phyloP scores from a whole-genome alignment of 2,113 vertebrate genomes.

The Desmodus rotundus region DNA sequence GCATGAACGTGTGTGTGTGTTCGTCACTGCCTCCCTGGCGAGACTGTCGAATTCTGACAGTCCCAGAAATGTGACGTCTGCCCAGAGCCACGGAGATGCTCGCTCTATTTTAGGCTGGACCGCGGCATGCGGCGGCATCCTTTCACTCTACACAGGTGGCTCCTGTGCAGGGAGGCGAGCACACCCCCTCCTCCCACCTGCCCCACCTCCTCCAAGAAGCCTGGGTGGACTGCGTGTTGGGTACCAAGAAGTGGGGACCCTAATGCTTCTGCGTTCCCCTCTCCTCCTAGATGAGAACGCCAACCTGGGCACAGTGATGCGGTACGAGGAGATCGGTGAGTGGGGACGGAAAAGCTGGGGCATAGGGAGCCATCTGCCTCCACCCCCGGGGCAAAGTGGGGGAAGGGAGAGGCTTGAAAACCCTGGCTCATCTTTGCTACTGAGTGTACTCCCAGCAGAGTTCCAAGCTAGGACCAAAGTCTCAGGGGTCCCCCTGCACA shows the following conservation, averaged over 20 bases:
- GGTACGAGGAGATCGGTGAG: conserved; percentile 98
- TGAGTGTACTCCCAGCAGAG: neutral
- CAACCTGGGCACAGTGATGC: conserved; percentile 93
- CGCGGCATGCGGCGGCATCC: neutral
- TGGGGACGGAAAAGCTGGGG: neutral
- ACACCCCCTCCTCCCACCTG: rapidly evolving
- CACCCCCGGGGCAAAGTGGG: rapidly evolving
- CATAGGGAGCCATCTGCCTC: neutral
- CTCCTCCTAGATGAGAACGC: conserved; percentile 92
- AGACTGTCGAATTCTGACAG: neutral
- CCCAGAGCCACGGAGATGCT: rapidly evolving
- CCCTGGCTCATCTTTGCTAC: neutral
- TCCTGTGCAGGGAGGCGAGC: neutral
- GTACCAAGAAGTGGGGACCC: neutral
- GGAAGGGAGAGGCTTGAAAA: neutral
- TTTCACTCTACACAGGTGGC: neutral
- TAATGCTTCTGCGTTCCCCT: neutral
- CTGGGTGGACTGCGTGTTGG: rapidly evolving
- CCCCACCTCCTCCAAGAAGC: neutral
- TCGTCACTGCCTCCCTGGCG: neutral
- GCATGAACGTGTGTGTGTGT: neutral
- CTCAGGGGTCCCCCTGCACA: neutral
- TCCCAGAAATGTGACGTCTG: neutral
- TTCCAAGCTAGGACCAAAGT: neutral
- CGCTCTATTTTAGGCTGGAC: neutral